Percentiles rank a stretch among this genome's conserved stretches.
phyloP scores from a whole-genome alignment of 2,113 vertebrate genomes.

The Peromyscus maniculatus region DNA sequence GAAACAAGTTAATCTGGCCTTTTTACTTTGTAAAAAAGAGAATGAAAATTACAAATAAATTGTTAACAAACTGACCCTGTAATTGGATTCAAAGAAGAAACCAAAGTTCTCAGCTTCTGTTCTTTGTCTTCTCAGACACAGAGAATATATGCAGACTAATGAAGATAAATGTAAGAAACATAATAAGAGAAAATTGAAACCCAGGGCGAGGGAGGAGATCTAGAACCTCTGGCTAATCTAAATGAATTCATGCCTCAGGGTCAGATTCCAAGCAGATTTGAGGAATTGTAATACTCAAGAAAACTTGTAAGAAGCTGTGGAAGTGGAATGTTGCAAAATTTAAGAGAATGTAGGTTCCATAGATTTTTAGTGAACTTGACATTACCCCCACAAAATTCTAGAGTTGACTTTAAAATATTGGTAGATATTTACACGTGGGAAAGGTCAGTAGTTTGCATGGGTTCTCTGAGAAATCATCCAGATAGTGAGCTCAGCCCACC shows the following conservation, averaged over 20 bases:
- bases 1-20: neutral
- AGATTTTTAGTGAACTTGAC: constrained; percentile 19
- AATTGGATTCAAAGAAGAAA: neutral
- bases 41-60: constrained; percentile 26
- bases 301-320: neutral
- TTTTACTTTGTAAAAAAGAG: neutral
- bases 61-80: constrained; percentile 19
- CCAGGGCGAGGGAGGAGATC: neutral
- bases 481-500: neutral
- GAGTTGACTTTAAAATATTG: constrained; percentile 8
- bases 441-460: neutral
- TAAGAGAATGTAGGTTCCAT: neutral
- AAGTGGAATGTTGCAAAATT: constrained; percentile 6
- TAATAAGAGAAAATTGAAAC: neutral
- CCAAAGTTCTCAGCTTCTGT: neutral
- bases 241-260: constrained; percentile 4
- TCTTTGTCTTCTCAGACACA: constrained; percentile 34
- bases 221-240: neutral
- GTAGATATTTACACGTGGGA: neutral
- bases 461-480: neutral
- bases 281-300: constrained; percentile 1
- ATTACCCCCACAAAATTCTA: neutral
- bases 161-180: neutral
- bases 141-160: neutral
- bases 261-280: constrained; percentile 39